Evolutionary conservation across 2,888 invertebrate genomes (phyloP), one percentile per base, ranked within the genome.

Genomic region (Orgyia antiqua): DNA sequence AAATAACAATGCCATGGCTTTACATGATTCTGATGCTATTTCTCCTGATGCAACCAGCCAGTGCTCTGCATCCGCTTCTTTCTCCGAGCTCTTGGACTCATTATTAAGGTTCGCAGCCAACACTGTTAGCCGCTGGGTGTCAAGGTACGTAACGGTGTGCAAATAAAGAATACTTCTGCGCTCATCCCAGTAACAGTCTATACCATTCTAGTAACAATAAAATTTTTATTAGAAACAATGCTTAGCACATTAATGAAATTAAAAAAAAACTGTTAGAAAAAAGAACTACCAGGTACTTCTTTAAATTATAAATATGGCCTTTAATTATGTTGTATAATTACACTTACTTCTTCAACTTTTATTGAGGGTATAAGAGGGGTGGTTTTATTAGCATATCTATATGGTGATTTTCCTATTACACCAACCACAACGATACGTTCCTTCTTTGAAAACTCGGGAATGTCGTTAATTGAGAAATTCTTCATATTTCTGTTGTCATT

Each of bases 1-100:
- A 63, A 95, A 92, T 9, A 95, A 79, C 38, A 95, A 83, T 2
- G 95, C 87, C 31, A 97, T 77, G 23, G 90, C 89, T 53, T 91
- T 90, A 10, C 94, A 93, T 1, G 87, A 70, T 9, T 87, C 87
- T 0, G 72, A 60, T 0, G 87, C 77, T 18, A 87, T 60, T 37
- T 87, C 83, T 1, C 87, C 87, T 0, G 80, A 71, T 1, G 91
- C 87, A 21, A 90, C 90, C 31, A 94, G 82, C 78, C 93, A 94
- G 62, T 93, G 67, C 0, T 75, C 68, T 6, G 79, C 69, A 29
- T 83, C 84, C 0, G 80, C 79, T 42, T 84, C 83, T 23, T 76
- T 75, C 15, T 80, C 72, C 0, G 69, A 65, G 42, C 87, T 67
- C 19, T 70, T 65, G 7, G 71, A 64, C 13, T 76, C 58, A 24